Conservation (phyloP, 2,797 vertebrate genomes). For the Neoniphon sammara region DNA sequence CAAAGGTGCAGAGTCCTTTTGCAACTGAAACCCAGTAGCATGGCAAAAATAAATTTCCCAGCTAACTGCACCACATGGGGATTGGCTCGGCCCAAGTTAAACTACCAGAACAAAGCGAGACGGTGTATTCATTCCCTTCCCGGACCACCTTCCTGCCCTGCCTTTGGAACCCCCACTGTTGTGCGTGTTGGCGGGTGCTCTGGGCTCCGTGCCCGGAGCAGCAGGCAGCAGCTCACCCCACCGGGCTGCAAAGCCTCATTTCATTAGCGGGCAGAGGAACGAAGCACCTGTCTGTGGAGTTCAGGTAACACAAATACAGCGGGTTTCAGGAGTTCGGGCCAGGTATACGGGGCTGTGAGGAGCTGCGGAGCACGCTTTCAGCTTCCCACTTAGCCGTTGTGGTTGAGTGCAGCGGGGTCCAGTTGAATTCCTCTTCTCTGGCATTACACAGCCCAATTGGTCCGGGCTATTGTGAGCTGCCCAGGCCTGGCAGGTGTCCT, state of each 20-base stretch:
- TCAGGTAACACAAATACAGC: not conserved
- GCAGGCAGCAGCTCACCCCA: not conserved
- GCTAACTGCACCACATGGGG: not conserved
- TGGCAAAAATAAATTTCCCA: not conserved
- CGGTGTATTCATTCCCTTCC: not conserved
- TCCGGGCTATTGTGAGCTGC: slow-evolving; percentile 68
- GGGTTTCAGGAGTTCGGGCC: not conserved
- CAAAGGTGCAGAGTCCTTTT: not conserved
- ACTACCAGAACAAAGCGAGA: not conserved
- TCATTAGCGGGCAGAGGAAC: slow-evolving; percentile 1
- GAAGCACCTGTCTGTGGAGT: not conserved
- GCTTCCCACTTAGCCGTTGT: slow-evolving; percentile 11
- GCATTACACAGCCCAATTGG: slow-evolving; percentile 53
- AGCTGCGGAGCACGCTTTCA: not conserved
- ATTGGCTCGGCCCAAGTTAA: not conserved
- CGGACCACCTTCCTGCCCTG: not conserved
- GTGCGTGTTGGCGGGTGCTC: not conserved
- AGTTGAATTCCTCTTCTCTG: slow-evolving; percentile 36
- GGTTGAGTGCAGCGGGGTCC: slow-evolving; percentile 26
- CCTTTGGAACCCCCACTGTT: not conserved
- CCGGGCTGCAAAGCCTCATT: slow-evolving; percentile 11
- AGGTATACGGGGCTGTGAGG: not conserved
- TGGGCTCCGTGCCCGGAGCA: not conserved
- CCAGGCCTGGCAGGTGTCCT: slow-evolving; percentile 53
- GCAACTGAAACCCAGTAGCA: not conserved